A percentile compares a stretch with the other conserved stretches of the same genome.
These are phyloP conservation scores for Tenualosa thibaudeaui DNA, from an alignment of 2,797 vertebrate species.

Conservation along the genomic window DNA sequence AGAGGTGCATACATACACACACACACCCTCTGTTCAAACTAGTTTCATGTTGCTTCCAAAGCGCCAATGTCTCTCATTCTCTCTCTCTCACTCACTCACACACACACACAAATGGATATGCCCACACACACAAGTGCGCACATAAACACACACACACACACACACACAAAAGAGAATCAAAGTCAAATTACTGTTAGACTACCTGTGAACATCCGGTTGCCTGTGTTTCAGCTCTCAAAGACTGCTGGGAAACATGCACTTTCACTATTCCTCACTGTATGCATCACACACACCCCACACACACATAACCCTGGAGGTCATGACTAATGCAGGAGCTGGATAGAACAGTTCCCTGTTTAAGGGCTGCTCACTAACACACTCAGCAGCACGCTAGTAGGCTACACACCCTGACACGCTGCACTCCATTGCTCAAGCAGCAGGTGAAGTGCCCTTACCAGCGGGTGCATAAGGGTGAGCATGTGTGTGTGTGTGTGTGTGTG, in stretches of 20 bases:
- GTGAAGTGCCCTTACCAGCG: conserved; percentile 47
- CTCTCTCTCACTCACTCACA: neutral
- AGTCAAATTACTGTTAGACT: neutral
- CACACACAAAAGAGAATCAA: neutral
- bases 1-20: neutral
- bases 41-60: neutral
- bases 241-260: neutral
- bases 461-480: conserved; percentile 26
- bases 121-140: too few species aligned
- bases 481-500: neutral
- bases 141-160: neutral
- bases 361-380: conserved; percentile 28
- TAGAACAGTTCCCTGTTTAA: conserved; percentile 69
- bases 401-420: conserved; percentile 32
- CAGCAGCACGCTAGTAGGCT: neutral
- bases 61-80: too few species aligned
- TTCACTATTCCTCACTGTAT: neutral
- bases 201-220: conserved; percentile 1
- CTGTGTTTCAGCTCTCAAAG: neutral
- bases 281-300: neutral
- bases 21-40: neutral
- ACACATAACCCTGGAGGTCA: conserved; percentile 43
- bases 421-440: conserved; percentile 43
- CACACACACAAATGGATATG: neutral
- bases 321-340: conserved; percentile 63